These are phyloP conservation scores for Ferdinandea cuprea DNA, from an alignment of 2,888 invertebrate species.

Conservation along the genomic window DNA sequence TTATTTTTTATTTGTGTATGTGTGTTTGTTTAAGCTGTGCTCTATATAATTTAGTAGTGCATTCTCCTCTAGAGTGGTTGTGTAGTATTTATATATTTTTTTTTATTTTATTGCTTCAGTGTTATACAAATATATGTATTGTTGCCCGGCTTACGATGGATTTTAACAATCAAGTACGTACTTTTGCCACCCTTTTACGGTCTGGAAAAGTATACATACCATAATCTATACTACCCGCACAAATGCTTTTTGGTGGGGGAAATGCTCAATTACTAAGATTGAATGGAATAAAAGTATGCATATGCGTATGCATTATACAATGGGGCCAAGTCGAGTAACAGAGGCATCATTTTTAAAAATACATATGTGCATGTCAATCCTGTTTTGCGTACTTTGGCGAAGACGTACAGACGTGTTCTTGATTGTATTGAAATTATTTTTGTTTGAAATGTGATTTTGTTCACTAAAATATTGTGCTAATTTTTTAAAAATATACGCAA, in stretches of 20 bases:
- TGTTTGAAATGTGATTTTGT: no score
- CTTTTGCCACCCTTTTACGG: not conserved
- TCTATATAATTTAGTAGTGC: conserved; percentile 49
- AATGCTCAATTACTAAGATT: not conserved
- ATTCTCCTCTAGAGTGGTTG: conserved; percentile 34
- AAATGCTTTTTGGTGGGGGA: not conserved
- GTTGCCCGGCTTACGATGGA: conserved; percentile 16
- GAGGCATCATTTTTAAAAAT: not conserved
- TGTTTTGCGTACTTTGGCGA: no score
- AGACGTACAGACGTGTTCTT: no score
- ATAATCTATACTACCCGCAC: not conserved
- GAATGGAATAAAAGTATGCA: not conserved
- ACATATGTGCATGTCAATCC: no score
- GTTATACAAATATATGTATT: conserved; percentile 17
- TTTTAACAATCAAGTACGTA: conserved; percentile 25
- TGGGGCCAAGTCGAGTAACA: conserved; percentile 4
- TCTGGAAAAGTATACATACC: conserved; percentile 5
- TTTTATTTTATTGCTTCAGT: conserved; percentile 3
- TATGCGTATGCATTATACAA: not conserved
- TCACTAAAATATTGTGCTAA: no score
- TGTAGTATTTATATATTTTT: conserved; percentile 23
- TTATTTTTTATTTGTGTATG: conserved; percentile 12
- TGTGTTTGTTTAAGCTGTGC: conserved; percentile 24
- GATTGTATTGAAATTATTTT: no score
- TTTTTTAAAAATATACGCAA: no score